Percentiles rank a stretch among this genome's conserved stretches.
These are phyloP conservation scores for Spilosoma lubricipeda DNA, from an alignment of 2,888 invertebrate species.

Conservation along the genomic window DNA sequence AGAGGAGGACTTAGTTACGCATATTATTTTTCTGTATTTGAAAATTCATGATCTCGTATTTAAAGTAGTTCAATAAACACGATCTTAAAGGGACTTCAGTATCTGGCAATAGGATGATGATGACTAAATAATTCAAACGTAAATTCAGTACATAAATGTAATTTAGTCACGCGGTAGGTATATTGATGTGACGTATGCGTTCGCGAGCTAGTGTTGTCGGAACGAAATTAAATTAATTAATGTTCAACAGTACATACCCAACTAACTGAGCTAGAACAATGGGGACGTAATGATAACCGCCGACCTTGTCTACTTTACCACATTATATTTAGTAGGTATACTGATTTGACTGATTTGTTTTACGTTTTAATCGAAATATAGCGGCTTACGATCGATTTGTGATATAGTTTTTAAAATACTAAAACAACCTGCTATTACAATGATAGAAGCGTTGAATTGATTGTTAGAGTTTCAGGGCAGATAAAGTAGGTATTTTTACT, in stretches of 20 bases:
- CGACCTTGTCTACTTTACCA: conserved; percentile 51
- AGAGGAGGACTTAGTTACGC: not conserved
- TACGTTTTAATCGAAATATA: conserved; percentile 3
- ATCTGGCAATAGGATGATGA: not conserved
- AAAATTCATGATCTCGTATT: not conserved
- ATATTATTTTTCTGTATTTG: not conserved
- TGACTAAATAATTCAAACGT: not conserved
- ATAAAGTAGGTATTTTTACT: not conserved
- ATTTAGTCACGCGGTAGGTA: not conserved
- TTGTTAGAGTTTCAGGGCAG: not conserved
- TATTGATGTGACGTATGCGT: conserved; percentile 18
- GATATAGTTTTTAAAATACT: not conserved
- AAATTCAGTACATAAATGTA: not conserved
- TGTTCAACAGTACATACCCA: conserved; percentile 23
- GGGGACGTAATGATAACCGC: conserved; percentile 55
- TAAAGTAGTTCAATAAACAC: not conserved
- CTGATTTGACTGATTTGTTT: conserved; percentile 7
- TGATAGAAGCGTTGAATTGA: not conserved
- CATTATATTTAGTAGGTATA: conserved; percentile 21
- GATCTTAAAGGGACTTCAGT: not conserved
- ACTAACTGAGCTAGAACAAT: conserved; percentile 50
- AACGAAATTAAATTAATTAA: conserved; percentile 44
- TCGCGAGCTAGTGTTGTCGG: conserved; percentile 17
- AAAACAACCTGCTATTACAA: not conserved
- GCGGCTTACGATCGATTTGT: not conserved